Base-by-base conservation (phyloP, 2,888 invertebrate genomes). In the Agonopterix arenella region DNA sequence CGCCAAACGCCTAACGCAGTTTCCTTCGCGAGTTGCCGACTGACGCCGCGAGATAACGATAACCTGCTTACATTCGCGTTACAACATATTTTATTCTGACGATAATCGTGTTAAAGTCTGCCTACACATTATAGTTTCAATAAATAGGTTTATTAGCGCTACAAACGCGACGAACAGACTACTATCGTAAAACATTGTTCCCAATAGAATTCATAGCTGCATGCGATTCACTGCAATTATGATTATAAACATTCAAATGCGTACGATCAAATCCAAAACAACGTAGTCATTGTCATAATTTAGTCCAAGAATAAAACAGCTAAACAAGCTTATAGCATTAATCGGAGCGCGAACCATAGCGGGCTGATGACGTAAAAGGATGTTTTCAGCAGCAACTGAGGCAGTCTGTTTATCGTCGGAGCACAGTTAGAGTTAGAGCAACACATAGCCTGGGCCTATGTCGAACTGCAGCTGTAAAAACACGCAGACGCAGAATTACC, bases 321-420 rank as follows among this genome's bases (percentile, higher is more conserved):
- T 50, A 47, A 51, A 48, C 28, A 7, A 28, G 28, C 28, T 28
- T 28, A 61, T 56, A 60, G 58, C 66, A 64, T 61, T 69, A 66
- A 66, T 71, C 68, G 68, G 68, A 68, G 75, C 64, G 64, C 69
- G 68, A 79, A 68, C 81, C 80, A 80, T 80, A 79, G 73, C 76
- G 72, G 70, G 74, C 64, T 61, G 85, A 84, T 89, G 86, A 88
- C 86, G 88, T 86, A 88, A 88, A 88, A 89, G 88, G 88, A 88
- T 88, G 88, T 88, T 86, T 88, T 86, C 85, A 84, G 80, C 85
- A 73, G 85, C 75, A 81, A 78, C 76, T 66, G 74, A 70, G 72
- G 77, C 77, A 76, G 84, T 84, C 88, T 89, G 88, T 84, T 88
- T 88, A 85, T 84, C 84, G 85, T 89, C 85, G 66, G 70, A 68